Evolutionary conservation across 2,113 vertebrate genomes (phyloP).

Genomic region (Leucopternis melanops): DNA sequence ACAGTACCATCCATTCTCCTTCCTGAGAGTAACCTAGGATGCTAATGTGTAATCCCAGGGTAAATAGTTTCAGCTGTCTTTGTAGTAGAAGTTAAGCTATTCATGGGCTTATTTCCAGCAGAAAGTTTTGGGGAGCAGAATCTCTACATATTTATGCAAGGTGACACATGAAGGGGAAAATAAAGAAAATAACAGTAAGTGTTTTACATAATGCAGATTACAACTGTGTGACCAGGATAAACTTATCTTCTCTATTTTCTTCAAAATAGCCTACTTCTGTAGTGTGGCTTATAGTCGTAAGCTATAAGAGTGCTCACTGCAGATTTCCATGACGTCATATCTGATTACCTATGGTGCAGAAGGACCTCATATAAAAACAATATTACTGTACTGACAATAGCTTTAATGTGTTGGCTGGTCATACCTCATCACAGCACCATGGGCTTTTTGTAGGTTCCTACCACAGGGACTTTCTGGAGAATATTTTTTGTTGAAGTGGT

Average conservation of each 20-base stretch:
- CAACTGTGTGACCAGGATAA: neutral
- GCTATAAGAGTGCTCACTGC: neutral
- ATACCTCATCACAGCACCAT: fast-evolving
- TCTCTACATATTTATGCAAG: neutral
- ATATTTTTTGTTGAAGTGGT: neutral
- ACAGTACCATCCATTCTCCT: neutral
- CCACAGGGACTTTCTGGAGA: neutral
- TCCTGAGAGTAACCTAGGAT: neutral
- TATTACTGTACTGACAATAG: neutral
- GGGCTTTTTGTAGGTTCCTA: neutral
- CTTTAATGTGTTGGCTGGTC: neutral
- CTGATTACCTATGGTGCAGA: neutral
- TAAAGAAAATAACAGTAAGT: neutral
- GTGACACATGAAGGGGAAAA: neutral
- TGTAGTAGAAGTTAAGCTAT: neutral
- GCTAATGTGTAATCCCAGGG: neutral
- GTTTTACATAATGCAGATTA: neutral
- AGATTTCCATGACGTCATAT: neutral
- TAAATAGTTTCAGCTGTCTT: neutral
- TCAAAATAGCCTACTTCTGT: neutral
- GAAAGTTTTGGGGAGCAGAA: neutral
- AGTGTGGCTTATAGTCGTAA: neutral
- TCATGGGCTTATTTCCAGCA: neutral
- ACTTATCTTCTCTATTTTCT: neutral
- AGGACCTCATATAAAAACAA: neutral